Evolutionary conservation across 2,888 invertebrate species (phyloP).

Genomic region (Glyphotaelius pellucidus): DNA sequence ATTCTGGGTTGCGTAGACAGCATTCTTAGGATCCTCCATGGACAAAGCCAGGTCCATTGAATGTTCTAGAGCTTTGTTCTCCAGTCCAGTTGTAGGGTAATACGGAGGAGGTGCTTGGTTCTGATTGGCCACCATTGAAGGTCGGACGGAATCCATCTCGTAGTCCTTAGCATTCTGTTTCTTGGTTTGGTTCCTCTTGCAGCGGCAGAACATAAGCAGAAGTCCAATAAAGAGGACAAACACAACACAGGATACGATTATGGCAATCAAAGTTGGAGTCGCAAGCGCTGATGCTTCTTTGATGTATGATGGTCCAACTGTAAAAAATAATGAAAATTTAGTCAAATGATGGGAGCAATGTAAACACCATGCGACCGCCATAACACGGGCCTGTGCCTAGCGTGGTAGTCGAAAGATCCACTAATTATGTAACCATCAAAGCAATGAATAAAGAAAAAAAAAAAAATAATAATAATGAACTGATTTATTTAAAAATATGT

Average conservation of each 20-base stretch:
- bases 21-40: slow-evolving; percentile 91
- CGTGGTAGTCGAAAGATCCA: too few relatives aligned
- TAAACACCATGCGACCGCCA: too few relatives aligned
- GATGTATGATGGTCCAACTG: slow-evolving; percentile 89
- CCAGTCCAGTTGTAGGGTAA: slow-evolving; percentile 91
- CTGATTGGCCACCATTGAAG: slow-evolving; percentile 90
- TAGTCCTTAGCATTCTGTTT: slow-evolving; percentile 92
- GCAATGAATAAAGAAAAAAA: too few relatives aligned
- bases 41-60: slow-evolving; percentile 90
- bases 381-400: too few relatives aligned
- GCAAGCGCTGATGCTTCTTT: slow-evolving; percentile 87
- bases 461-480: too few relatives aligned
- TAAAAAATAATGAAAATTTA: slow-evolving; percentile 67
- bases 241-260: slow-evolving; percentile 88
- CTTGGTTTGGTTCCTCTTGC: slow-evolving; percentile 88
- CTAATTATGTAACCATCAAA: too few relatives aligned
- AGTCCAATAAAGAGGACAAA: slow-evolving; percentile 86
- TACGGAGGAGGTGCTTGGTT: slow-evolving; percentile 93
- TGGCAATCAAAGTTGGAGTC: slow-evolving; percentile 87
- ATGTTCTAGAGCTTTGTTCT: slow-evolving; percentile 94
- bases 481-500: background rate
- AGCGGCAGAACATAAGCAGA: slow-evolving; percentile 89
- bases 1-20: slow-evolving; percentile 89
- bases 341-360: slow-evolving; percentile 31
- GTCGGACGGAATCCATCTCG: slow-evolving; percentile 92